A percentile compares a stretch with the other conserved stretches of the same genome.
phyloP scores from a whole-genome alignment of 2,888 invertebrate genomes.

The Epistrophella euchroma region DNA sequence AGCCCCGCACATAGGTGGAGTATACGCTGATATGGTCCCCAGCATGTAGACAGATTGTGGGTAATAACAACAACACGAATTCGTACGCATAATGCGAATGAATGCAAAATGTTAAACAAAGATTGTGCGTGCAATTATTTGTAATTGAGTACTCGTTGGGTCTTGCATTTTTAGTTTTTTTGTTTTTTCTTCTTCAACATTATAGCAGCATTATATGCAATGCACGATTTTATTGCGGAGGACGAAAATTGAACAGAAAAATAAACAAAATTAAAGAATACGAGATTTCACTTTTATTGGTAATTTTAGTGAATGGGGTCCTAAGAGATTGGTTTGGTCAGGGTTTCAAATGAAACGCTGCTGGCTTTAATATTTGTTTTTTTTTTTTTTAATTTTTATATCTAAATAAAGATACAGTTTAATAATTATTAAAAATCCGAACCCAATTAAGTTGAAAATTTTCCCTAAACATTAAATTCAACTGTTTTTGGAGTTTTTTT shows the following conservation, averaged over 20 bases:
- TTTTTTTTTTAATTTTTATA: too few relatives aligned
- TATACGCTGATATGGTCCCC: neutral
- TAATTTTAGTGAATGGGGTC: slow-evolving; percentile 45
- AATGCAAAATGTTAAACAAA: slow-evolving; percentile 75
- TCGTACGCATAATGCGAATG: slow-evolving; percentile 73
- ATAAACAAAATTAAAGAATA: slow-evolving; percentile 18
- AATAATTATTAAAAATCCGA: too few relatives aligned
- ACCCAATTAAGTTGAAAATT: too few relatives aligned
- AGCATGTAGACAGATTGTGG: slow-evolving; percentile 24
- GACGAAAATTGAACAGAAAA: slow-evolving; percentile 8
- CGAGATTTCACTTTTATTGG: slow-evolving; percentile 69
- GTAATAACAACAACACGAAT: slow-evolving; percentile 60
- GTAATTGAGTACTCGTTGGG: slow-evolving; percentile 75
- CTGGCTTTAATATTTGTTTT: too few relatives aligned
- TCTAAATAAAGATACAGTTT: too few relatives aligned
- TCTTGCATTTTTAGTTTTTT: slow-evolving; percentile 34
- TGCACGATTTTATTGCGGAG: slow-evolving; percentile 50
- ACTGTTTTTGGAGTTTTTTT: too few relatives aligned
- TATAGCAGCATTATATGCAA: slow-evolving; percentile 23
- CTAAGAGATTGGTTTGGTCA: slow-evolving; percentile 15
- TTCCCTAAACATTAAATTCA: too few relatives aligned
- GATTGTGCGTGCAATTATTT: slow-evolving; percentile 76
- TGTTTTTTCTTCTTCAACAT: slow-evolving; percentile 20
- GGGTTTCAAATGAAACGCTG: neutral
- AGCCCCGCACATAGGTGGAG: slow-evolving; percentile 28